A percentile compares a stretch with the other conserved stretches of the same genome.
These are phyloP conservation scores for Rachycentron canadum DNA, from an alignment of 2,797 vertebrate species.

Conservation along the genomic window DNA sequence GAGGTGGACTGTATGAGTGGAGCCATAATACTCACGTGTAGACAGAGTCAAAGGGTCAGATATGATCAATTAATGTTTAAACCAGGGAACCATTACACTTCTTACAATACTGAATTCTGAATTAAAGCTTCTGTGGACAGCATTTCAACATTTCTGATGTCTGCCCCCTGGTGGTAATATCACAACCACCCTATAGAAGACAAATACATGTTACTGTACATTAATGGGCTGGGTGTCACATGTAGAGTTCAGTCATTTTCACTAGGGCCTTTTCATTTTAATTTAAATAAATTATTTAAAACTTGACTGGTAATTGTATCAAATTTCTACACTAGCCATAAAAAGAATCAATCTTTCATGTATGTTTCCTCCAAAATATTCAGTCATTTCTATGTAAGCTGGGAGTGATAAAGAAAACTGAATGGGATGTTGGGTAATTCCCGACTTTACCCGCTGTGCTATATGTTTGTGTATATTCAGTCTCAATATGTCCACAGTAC, in stretches of 20 bases:
- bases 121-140: neutral
- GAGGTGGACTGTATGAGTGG: neutral
- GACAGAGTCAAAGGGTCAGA: neutral
- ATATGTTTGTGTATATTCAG: neutral
- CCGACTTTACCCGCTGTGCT: neutral
- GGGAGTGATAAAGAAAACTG: neutral
- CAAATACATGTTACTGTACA: neutral
- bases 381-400: neutral
- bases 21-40: neutral
- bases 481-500: neutral
- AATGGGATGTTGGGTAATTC: neutral
- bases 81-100: neutral
- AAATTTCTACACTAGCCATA: neutral
- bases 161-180: neutral
- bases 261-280: neutral
- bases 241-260: neutral
- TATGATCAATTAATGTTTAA: neutral
- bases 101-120: neutral
- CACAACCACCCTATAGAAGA: neutral
- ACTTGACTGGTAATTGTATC: neutral
- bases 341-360: neutral
- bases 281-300: too few species aligned
- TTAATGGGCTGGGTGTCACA: neutral
- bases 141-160: neutral
- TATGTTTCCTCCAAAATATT: neutral